Evolutionary conservation across 2,888 invertebrate species (phyloP), one percentile per base, ranked within the genome.

Genomic region (Halocaridina rubra): DNA sequence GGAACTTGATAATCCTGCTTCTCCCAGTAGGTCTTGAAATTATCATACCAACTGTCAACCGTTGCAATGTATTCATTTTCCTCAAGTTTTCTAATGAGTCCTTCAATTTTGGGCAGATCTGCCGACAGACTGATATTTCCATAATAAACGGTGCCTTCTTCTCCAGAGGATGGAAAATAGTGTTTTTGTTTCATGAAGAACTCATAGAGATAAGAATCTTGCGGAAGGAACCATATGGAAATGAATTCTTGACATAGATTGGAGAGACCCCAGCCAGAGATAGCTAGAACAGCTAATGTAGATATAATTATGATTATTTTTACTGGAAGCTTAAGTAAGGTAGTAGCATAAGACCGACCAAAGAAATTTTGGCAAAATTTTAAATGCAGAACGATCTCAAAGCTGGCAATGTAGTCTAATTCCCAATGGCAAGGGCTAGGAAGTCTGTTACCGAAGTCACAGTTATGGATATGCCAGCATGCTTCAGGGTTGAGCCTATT

Each of bases 161-260:
- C 64, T 13, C 94, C 96, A 81, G 93, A 92, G 30, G 93, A 92
- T 0, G 95, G 95, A 90, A 94, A 96, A 89, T 93, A 93, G 82
- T 91, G 88, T 76, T 93, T 92, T 78, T 93, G 91, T n/a, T 92
- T 91, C 46, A 91, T 89, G 2, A 94, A 89, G 90, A 93, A 96
- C 77, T 94, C 90, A 88, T 92, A 93, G 79, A 94, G 93, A 90
- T 95, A 94, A 0, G 94, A 94, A 75, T 92, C 92, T 77, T 93
- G 92, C 0, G 96, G 95, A 84, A 96, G 92, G 90, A 96, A 96
- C 95, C 96, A 96, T 80, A 92, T 92, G 0, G 94, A 94, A 90
- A 96, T 95, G 91, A 96, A 96, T 90, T 94, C 94, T 90, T 96
- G 95, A 90, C 95, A 93, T 79, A 96, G 91, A 88, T 93, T 92